Conservation (phyloP, 2,888 invertebrate genomes). For the Eupithecia subumbrata region DNA sequence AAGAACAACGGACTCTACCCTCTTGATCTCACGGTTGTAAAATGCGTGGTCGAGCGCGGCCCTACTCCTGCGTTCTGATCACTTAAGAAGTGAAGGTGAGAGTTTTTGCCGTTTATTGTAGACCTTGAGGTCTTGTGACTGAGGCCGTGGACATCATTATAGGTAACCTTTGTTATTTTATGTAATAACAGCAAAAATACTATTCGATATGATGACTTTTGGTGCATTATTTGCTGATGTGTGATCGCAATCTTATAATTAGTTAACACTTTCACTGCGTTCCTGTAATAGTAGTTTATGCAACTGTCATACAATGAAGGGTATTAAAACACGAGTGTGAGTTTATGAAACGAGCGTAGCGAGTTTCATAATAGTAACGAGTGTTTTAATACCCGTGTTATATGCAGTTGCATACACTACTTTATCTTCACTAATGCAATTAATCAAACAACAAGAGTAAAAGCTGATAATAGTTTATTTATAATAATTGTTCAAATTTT, state of each 20-base stretch:
- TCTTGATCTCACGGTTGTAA: constrained; percentile 41
- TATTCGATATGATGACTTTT: neutral
- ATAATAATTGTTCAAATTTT: too few relatives aligned
- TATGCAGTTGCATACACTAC: too few relatives aligned
- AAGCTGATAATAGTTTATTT: too few relatives aligned
- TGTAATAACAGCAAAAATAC: neutral
- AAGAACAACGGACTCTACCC: constrained; percentile 23
- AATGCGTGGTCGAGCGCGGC: constrained; percentile 52
- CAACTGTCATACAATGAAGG: too few relatives aligned
- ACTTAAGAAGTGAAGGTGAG: constrained; percentile 62
- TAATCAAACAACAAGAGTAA: too few relatives aligned
- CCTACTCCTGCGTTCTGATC: constrained; percentile 47
- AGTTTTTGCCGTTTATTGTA: constrained; percentile 46
- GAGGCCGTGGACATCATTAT: constrained; percentile 31
- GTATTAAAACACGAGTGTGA: too few relatives aligned
- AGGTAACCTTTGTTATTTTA: neutral
- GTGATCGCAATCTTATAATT: neutral
- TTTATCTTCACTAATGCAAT: too few relatives aligned
- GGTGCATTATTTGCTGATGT: neutral
- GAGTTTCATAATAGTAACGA: too few relatives aligned
- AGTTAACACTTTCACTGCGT: neutral
- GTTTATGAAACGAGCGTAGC: too few relatives aligned
- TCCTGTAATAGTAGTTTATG: too few relatives aligned
- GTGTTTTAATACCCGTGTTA: too few relatives aligned
- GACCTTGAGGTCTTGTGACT: constrained; percentile 40